Evolutionary conservation across 2,797 vertebrate species (phyloP).

Genomic region (Chaetophractus vellerosus): DNA sequence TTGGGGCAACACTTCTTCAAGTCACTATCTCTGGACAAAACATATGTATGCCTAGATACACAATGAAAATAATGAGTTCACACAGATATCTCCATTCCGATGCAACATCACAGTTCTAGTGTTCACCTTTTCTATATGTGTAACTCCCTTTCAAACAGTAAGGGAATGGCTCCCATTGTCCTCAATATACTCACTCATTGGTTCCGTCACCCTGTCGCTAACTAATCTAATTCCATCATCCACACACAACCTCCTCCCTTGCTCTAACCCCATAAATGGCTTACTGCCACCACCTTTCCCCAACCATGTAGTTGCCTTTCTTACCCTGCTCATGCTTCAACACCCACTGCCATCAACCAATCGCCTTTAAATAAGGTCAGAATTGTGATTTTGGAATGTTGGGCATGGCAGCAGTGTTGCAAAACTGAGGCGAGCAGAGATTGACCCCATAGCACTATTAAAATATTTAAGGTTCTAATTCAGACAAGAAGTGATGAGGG

Average conservation of each 20-base stretch:
- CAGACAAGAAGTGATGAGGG: neutral
- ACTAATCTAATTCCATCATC: neutral
- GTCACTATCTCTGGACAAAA: neutral
- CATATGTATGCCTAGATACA: neutral
- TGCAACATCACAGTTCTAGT: neutral
- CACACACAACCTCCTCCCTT: neutral
- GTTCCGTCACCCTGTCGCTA: accelerated
- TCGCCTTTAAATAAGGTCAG: neutral
- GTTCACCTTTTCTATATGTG: neutral
- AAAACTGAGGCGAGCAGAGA: no score
- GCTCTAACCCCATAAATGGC: accelerated
- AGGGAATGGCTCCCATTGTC: neutral
- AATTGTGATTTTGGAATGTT: neutral
- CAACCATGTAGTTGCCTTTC: neutral
- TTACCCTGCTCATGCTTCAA: neutral
- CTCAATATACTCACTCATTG: neutral
- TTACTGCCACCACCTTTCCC: neutral
- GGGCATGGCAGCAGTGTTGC: neutral
- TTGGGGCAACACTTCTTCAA: neutral
- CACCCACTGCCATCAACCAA: neutral
- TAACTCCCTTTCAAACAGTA: neutral
- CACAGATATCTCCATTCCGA: neutral
- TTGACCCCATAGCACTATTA: no score
- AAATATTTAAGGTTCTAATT: neutral
- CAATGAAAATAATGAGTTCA: no score